phyloP scores from a whole-genome alignment of 2,888 invertebrate species.

The Sarcophaga carnaria region DNA sequence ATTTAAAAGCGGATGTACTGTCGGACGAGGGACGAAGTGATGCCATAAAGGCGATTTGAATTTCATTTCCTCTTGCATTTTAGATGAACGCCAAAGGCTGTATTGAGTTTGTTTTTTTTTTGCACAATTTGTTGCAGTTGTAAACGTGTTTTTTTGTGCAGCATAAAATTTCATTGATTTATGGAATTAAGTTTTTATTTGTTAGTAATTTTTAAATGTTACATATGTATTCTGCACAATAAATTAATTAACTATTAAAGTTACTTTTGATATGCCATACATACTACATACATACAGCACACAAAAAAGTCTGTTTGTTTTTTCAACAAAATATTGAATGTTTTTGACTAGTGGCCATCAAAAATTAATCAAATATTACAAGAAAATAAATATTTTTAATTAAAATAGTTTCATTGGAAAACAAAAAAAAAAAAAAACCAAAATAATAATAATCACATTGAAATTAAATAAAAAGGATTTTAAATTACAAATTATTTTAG shows the following conservation, averaged over 20 bases:
- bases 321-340: neutral
- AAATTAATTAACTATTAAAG: no score
- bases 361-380: neutral
- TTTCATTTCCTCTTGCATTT: conserved; percentile 15
- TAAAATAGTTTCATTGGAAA: neutral
- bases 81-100: neutral
- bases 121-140: neutral
- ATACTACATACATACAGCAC: no score
- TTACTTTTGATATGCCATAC: no score
- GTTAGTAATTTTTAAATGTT: neutral
- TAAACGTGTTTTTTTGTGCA: neutral
- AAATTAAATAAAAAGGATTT: no score
- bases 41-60: neutral
- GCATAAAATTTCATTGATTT: conserved; percentile 18
- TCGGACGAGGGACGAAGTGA: neutral
- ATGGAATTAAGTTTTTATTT: conserved; percentile 17
- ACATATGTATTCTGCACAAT: neutral
- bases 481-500: no score
- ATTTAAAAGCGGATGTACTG: neutral
- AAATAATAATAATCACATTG: no score
- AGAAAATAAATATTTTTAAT: neutral
- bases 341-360: neutral
- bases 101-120: neutral
- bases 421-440: neutral
- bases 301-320: no score